Evolutionary conservation across 92 coral and sea anemone species (phyloP).

Genomic region (Desmophyllum pertusum): DNA sequence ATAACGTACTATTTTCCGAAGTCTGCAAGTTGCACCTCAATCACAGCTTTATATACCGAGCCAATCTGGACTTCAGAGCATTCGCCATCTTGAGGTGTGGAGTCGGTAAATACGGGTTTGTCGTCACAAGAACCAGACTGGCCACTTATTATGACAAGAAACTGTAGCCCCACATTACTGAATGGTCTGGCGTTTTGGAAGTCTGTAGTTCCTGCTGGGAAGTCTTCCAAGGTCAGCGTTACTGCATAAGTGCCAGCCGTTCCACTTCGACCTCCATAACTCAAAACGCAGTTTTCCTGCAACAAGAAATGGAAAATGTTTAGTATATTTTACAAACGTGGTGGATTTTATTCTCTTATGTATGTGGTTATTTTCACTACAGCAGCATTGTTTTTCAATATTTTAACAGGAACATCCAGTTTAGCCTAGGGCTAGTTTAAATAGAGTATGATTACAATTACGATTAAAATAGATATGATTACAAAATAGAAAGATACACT

Average conservation of each 20-base stretch:
- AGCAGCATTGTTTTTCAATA: too few relatives aligned
- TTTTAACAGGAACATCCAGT: too few relatives aligned
- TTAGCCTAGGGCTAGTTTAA: too few relatives aligned
- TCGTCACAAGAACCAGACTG: conserved; percentile 35
- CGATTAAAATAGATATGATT: too few relatives aligned
- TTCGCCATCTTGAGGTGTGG: conserved; percentile 51
- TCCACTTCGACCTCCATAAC: conserved; percentile 13
- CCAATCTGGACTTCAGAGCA: conserved; percentile 57
- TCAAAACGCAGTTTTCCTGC: conserved; percentile 27
- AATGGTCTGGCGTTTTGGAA: conserved; percentile 47
- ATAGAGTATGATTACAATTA: too few relatives aligned
- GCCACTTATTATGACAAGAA: conserved; percentile 44
- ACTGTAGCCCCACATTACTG: conserved; percentile 54
- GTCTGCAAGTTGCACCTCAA: conserved; percentile 50
- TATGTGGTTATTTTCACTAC: neutral
- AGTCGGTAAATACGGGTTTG: conserved; percentile 44
- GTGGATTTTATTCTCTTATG: too few relatives aligned
- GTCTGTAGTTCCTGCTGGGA: conserved; percentile 45
- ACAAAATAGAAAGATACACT: too few relatives aligned
- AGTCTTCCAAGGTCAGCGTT: conserved; percentile 62
- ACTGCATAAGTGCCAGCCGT: conserved; percentile 61
- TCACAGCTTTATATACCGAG: conserved; percentile 25
- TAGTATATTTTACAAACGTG: too few relatives aligned
- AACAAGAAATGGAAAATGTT: neutral
- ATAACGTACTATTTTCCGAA: conserved; percentile 34